Percentiles rank a stretch among this genome's conserved stretches.
Conservation (phyloP, 2,113 vertebrate genomes). For the Calyptommatus sinebrachiatus region DNA sequence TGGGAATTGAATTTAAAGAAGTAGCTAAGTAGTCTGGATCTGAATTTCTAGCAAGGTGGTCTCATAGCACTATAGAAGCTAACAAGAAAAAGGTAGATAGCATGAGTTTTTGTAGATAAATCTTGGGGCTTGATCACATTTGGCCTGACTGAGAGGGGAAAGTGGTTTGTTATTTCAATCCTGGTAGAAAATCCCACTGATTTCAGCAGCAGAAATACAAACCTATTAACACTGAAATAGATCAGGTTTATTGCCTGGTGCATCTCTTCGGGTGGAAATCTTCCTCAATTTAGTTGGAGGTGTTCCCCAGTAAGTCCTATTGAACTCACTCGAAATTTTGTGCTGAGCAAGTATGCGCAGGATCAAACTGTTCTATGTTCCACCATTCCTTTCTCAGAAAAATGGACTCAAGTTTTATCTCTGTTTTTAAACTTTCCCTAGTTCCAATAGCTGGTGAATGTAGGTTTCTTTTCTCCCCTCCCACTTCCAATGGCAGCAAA, state of each 20-base stretch:
- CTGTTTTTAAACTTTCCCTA: constrained; percentile 38
- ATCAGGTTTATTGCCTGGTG: not conserved
- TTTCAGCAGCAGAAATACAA: not conserved
- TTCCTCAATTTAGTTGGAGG: not conserved
- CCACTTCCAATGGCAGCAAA: constrained; percentile 60
- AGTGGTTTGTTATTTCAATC: constrained; percentile 7
- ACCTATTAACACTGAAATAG: not conserved
- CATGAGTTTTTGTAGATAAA: too few relatives aligned
- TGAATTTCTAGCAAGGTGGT: too few relatives aligned
- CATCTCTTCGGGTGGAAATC: not conserved
- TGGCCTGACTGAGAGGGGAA: constrained; percentile 6
- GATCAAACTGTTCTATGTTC: not conserved
- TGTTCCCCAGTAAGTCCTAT: not conserved
- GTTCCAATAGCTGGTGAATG: constrained; percentile 34
- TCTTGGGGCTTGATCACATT: not conserved
- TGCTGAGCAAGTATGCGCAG: not conserved
- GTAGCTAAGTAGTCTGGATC: too few relatives aligned
- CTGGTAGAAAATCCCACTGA: not conserved
- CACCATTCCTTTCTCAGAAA: not conserved
- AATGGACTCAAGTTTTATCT: constrained; percentile 37
- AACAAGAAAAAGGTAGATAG: too few relatives aligned
- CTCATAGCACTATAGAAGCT: too few relatives aligned
- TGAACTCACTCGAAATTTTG: not conserved
- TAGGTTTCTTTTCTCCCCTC: not conserved
- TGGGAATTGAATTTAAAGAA: too few relatives aligned